Conservation (phyloP, 2,797 vertebrate species). For the Falco concolor region DNA sequence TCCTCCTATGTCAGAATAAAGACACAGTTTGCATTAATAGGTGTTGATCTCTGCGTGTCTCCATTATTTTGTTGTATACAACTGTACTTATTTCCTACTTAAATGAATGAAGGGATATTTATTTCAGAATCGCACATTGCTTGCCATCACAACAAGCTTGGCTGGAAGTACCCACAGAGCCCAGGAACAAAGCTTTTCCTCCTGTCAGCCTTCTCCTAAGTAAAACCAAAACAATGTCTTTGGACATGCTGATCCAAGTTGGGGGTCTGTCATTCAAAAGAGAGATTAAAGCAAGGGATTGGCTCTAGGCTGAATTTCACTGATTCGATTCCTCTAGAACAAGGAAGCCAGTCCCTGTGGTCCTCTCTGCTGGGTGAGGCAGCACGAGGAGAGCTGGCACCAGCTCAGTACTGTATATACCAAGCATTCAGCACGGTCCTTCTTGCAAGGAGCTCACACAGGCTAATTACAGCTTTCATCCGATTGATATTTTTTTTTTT, state of each 20-base stretch:
- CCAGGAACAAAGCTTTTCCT: neutral
- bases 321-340: neutral
- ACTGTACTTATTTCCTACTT: neutral
- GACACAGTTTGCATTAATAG: neutral
- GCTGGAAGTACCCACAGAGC: neutral
- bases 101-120: neutral
- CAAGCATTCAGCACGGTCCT: neutral
- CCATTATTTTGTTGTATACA: neutral
- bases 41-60: neutral
- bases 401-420: neutral
- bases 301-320: neutral
- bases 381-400: neutral
- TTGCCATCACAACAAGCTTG: neutral
- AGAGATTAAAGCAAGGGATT: neutral
- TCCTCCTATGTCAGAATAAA: neutral
- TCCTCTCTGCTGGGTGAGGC: neutral
- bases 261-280: neutral
- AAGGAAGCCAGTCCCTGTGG: neutral
- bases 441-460: neutral
- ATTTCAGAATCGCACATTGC: neutral
- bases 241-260: neutral
- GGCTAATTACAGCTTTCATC: neutral
- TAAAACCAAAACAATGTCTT: neutral
- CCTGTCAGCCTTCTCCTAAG: neutral
- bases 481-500: neutral